A percentile compares a stretch with the other conserved stretches of the same genome.
Evolutionary conservation across 2,113 vertebrate species (phyloP).

Genomic region (Neodontobutis hainanensis): DNA sequence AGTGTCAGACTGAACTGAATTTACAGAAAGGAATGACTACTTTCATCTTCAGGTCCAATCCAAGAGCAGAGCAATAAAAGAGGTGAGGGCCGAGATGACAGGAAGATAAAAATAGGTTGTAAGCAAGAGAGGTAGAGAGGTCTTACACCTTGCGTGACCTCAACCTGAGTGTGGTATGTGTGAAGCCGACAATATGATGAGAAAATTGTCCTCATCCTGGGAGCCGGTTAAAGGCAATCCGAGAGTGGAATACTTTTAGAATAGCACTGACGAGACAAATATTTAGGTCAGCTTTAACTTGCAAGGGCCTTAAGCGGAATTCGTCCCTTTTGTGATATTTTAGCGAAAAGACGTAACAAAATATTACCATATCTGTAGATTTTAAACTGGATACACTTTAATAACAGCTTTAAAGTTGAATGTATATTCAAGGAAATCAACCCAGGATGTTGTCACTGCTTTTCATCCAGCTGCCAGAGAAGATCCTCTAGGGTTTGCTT

Average conservation of each 20-base stretch:
- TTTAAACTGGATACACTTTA: constrained; percentile 8
- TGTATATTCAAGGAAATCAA: not conserved
- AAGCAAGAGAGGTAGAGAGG: not conserved
- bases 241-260: constrained; percentile 10
- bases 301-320: not conserved
- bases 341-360: not conserved
- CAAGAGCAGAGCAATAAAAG: not conserved
- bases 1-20: constrained; percentile 6
- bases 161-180: constrained; percentile 2
- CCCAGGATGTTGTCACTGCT: not conserved
- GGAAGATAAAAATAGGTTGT: not conserved
- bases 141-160: constrained; percentile 12
- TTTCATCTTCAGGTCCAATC: constrained; percentile 8
- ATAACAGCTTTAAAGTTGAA: not conserved
- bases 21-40: not conserved
- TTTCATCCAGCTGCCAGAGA: constrained; percentile 11
- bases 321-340: not conserved
- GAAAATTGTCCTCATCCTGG: constrained; percentile 15
- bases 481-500: constrained; percentile 22
- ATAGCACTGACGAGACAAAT: constrained; percentile 15
- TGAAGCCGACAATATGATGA: constrained; percentile 3
- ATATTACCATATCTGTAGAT: constrained; percentile 1
- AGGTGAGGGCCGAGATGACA: not conserved
- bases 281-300: constrained; percentile 19
- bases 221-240: constrained; percentile 22